These are phyloP conservation scores for Gopherus evgoodei DNA, from an alignment of 2,113 vertebrate genomes.

Conservation along the genomic window DNA sequence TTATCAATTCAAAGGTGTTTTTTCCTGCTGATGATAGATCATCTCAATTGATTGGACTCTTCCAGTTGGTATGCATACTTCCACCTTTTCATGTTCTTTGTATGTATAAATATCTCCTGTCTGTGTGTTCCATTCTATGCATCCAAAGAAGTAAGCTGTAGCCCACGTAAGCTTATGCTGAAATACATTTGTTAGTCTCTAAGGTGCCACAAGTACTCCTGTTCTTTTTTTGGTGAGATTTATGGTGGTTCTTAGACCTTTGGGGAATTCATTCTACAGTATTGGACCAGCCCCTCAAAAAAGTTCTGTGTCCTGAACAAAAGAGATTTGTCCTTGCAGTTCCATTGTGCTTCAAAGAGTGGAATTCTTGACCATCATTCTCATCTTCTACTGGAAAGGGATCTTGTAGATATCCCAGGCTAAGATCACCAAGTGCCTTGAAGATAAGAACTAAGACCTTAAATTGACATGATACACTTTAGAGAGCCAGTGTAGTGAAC, in stretches of 20 bases:
- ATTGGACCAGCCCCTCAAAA: background rate
- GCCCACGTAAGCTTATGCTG: too few relatives aligned
- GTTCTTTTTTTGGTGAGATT: background rate
- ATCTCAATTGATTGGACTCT: too few relatives aligned
- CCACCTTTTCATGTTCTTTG: too few relatives aligned
- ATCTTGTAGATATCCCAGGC: background rate
- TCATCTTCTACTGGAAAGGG: background rate
- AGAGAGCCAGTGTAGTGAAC: background rate
- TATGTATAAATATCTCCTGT: too few relatives aligned
- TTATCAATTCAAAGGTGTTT: too few relatives aligned
- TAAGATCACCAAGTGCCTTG: background rate
- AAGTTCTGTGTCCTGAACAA: background rate
- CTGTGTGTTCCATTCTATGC: too few relatives aligned
- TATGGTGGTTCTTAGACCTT: background rate
- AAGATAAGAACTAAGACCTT: background rate
- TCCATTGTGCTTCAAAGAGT: background rate
- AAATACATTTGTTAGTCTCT: too few relatives aligned
- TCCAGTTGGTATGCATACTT: too few relatives aligned
- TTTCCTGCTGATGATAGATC: too few relatives aligned
- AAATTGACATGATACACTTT: background rate
- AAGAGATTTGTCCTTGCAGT: rapidly evolving
- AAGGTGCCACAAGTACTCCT: too few relatives aligned
- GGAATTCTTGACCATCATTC: rapidly evolving
- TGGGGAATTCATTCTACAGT: background rate
- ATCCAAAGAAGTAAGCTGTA: too few relatives aligned